phyloP scores from a whole-genome alignment of 1,140 invertebrate species.

The Zaprionus tsacasi region DNA sequence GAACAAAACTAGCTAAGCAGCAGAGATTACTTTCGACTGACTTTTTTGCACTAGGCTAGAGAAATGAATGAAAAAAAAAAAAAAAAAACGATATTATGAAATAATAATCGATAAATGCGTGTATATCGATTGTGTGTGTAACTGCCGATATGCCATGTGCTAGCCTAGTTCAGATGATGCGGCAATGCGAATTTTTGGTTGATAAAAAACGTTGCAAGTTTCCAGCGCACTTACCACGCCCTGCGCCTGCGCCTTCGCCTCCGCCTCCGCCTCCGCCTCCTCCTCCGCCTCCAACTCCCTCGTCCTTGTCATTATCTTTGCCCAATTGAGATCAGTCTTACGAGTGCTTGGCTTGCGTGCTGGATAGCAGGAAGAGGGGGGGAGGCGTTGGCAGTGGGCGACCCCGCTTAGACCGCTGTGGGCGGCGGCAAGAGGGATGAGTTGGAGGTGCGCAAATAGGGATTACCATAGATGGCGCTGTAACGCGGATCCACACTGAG shows the following conservation, averaged over 20 bases:
- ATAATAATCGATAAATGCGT: conserved; percentile 22
- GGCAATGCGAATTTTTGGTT: conserved; percentile 54
- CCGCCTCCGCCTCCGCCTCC: neutral
- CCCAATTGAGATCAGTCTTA: conserved; percentile 62
- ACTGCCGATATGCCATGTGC: conserved; percentile 3
- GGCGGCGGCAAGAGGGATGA: conserved; percentile 85
- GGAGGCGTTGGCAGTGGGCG: neutral
- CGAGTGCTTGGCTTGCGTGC: conserved; percentile 28
- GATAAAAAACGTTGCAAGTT: conserved; percentile 29
- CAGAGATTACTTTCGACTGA: conserved; percentile 15
- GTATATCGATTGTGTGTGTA: conserved; percentile 33
- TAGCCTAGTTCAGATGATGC: conserved; percentile 37
- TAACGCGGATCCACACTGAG: conserved; percentile 92
- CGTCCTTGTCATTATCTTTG: neutral
- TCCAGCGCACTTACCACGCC: conserved; percentile 8
- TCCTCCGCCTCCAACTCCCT: neutral
- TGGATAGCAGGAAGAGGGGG: neutral
- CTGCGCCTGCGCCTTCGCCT: neutral
- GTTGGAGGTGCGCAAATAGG: conserved; percentile 89
- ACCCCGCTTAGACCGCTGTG: conserved; percentile 64
- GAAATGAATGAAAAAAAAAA: conserved; percentile 19
- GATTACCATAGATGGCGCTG: conserved; percentile 94
- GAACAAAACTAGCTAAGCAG: conserved; percentile 40
- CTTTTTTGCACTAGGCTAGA: conserved; percentile 34
- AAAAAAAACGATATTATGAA: conserved; percentile 9